These are phyloP conservation scores for Gobio occitaniae DNA, from an alignment of 2,797 vertebrate species.

Conservation along the genomic window DNA sequence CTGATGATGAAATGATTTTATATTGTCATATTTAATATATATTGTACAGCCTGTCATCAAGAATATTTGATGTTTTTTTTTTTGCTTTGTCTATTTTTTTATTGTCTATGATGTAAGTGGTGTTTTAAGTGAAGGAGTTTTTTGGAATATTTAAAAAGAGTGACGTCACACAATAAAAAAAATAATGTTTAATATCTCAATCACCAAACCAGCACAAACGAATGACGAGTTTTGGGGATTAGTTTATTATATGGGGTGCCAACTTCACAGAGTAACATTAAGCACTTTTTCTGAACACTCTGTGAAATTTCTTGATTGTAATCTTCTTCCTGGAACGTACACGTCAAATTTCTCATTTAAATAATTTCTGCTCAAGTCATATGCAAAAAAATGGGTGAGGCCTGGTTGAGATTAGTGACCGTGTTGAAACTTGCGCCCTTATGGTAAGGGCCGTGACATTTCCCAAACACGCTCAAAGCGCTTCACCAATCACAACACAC, in stretches of 20 bases:
- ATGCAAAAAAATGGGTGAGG: not conserved
- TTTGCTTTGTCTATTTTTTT: not conserved
- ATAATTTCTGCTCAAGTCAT: not conserved
- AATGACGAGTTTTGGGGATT: too few species aligned
- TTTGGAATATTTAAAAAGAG: not conserved
- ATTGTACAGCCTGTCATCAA: not conserved
- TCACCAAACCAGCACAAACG: too few species aligned
- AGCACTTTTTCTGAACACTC: too few species aligned
- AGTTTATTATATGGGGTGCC: too few species aligned
- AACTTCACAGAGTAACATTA: not conserved
- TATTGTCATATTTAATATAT: not conserved
- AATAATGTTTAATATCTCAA: not conserved
- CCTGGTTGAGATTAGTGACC: not conserved
- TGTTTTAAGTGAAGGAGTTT: not conserved
- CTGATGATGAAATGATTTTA: not conserved
- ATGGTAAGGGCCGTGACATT: not conserved
- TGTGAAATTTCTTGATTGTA: too few species aligned
- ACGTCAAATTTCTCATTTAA: not conserved
- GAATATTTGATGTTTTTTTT: not conserved
- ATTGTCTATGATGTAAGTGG: not conserved
- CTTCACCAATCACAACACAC: not conserved
- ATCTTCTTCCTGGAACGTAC: not conserved
- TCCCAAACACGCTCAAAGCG: not conserved
- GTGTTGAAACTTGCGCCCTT: not conserved
- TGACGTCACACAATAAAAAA: not conserved